Evolutionary conservation across 1,140 invertebrate genomes (phyloP).

Genomic region (Homalodisca vitripennis): DNA sequence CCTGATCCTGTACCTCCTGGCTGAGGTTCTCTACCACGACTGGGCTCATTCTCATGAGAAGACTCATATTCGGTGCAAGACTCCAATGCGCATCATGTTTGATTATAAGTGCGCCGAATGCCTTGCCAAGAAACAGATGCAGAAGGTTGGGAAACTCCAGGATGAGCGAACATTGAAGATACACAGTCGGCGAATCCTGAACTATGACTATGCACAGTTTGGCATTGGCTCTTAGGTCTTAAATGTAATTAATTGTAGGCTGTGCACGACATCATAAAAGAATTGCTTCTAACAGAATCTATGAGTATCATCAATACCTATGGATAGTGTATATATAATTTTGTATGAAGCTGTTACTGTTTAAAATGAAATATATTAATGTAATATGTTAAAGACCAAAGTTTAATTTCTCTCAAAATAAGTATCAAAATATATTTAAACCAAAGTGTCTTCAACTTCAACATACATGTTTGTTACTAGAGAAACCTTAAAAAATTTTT

Average conservation of each 20-base stretch:
- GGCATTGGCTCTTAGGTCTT: neutral
- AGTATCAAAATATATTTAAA: too few species aligned
- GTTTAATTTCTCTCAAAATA: too few species aligned
- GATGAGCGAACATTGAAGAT: slow-evolving; percentile 48
- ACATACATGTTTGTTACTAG: too few species aligned
- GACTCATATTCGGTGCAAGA: slow-evolving; percentile 52
- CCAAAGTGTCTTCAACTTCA: too few species aligned
- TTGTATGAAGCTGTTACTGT: too few species aligned
- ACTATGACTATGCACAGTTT: slow-evolving; percentile 17
- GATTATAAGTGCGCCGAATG: slow-evolving; percentile 59
- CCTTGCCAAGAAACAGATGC: slow-evolving; percentile 51
- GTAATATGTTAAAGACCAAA: too few species aligned
- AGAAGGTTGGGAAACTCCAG: slow-evolving; percentile 51
- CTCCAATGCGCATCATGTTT: slow-evolving; percentile 47
- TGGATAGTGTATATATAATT: too few species aligned
- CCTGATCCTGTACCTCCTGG: slow-evolving; percentile 10
- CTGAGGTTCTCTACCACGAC: slow-evolving; percentile 17
- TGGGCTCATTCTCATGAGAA: slow-evolving; percentile 51
- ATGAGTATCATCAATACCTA: too few species aligned
- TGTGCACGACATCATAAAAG: slow-evolving; percentile 19
- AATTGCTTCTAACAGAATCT: too few species aligned
- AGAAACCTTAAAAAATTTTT: too few species aligned
- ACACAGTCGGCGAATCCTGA: slow-evolving; percentile 46
- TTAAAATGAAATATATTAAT: too few species aligned
- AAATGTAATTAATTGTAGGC: neutral